Percentiles rank a stretch among this genome's conserved stretches.
phyloP scores from a whole-genome alignment of 2,888 invertebrate genomes.

The Xestobium rufovillosum region DNA sequence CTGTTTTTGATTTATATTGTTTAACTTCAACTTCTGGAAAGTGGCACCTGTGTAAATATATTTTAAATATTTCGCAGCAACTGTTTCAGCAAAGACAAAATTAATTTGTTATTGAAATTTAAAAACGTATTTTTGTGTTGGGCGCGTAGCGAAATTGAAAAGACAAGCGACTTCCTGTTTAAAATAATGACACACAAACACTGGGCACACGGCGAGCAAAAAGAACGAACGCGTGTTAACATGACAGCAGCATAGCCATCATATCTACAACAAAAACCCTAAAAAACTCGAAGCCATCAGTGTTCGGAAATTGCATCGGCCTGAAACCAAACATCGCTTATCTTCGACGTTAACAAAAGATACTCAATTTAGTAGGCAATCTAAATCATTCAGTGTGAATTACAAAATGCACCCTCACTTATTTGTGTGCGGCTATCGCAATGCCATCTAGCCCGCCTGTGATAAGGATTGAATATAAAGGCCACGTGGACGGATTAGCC shows the following conservation, averaged over 20 bases:
- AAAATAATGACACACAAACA: too few relatives aligned
- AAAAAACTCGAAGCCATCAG: conserved; percentile 34
- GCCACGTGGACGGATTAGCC: conserved; percentile 24
- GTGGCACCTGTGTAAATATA: too few relatives aligned
- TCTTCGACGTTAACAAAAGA: conserved; percentile 28
- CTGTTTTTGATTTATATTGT: too few relatives aligned
- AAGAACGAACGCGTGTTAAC: conserved; percentile 36
- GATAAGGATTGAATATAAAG: conserved; percentile 6
- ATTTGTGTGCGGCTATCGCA: conserved; percentile 33
- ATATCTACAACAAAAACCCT: conserved; percentile 35
- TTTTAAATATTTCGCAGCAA: too few relatives aligned
- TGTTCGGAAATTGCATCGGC: conserved; percentile 36
- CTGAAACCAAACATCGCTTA: conserved; percentile 31
- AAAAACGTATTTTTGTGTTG: too few relatives aligned
- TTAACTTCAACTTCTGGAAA: too few relatives aligned
- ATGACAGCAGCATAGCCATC: conserved; percentile 36
- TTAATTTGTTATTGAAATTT: too few relatives aligned
- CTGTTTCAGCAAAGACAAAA: too few relatives aligned
- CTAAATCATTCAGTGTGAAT: conserved; percentile 32
- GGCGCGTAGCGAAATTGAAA: too few relatives aligned
- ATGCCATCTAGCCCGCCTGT: conserved; percentile 28
- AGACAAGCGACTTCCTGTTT: too few relatives aligned
- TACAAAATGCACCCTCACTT: conserved; percentile 32
- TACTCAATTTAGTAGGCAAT: conserved; percentile 31
- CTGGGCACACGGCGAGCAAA: too few relatives aligned